Evolutionary conservation across 2,797 vertebrate genomes (phyloP).

Genomic region (Cyprinodon diabolis): DNA sequence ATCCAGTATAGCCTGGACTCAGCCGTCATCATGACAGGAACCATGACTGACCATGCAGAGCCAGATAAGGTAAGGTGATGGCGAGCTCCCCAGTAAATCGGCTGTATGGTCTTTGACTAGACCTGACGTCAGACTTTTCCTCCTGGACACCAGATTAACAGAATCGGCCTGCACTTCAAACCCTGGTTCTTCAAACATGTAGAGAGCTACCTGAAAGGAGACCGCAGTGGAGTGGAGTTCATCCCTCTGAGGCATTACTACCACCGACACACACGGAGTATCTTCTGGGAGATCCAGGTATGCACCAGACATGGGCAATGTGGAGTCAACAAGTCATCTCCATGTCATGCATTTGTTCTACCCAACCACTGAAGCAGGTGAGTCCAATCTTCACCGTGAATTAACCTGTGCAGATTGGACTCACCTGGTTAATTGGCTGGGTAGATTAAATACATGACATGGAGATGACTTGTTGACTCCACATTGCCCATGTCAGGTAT

Average conservation of each 20-base stretch:
- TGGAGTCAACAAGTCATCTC: no score
- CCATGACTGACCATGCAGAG: constrained; percentile 88
- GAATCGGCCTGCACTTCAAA: constrained; percentile 93
- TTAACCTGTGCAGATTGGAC: no score
- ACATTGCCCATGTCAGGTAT: no score
- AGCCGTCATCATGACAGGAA: constrained; percentile 96
- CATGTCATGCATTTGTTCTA: no score
- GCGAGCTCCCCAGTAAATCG: background rate
- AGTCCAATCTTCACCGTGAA: no score
- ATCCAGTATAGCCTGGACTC: constrained; percentile 88
- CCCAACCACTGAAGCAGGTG: no score
- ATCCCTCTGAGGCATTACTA: constrained; percentile 97
- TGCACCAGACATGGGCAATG: no score
- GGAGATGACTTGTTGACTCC: no score
- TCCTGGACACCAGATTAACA: constrained; percentile 83
- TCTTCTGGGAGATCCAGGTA: constrained; percentile 99
- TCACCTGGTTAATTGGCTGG: no score
- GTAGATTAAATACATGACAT: no score
- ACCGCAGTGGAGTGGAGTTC: constrained; percentile 85
- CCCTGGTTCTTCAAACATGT: constrained; percentile 98
- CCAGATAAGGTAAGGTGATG: constrained; percentile 86
- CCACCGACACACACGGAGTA: constrained; percentile 95
- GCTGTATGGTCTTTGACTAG: background rate
- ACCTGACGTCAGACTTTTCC: background rate
- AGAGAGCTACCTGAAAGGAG: constrained; percentile 85